phyloP scores from a whole-genome alignment of 2,888 invertebrate species.

The Lordiphosa fenestrarum region DNA sequence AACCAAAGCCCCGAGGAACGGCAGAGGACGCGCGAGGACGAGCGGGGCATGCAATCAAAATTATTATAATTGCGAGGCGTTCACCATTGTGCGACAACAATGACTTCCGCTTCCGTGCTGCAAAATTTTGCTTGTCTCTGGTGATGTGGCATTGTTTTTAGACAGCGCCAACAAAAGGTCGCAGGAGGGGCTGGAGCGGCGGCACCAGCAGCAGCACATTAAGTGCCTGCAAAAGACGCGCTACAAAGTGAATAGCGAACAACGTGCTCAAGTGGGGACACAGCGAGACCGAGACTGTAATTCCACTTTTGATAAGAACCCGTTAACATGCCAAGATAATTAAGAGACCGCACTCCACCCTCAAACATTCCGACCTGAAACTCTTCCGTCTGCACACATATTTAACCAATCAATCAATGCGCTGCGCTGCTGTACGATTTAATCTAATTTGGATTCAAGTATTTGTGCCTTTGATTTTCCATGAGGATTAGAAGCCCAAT shows the following conservation, averaged over 20 bases:
- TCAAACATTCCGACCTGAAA: not conserved
- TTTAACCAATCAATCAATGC: constrained; percentile 21
- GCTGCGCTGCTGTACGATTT: constrained; percentile 31
- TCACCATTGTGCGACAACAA: constrained; percentile 76
- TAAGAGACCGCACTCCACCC: not conserved
- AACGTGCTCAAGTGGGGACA: constrained; percentile 67
- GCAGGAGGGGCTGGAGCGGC: not conserved
- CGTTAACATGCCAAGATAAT: constrained; percentile 12
- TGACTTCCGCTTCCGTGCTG: constrained; percentile 77
- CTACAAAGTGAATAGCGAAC: constrained; percentile 54
- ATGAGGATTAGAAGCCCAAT: constrained; percentile 33
- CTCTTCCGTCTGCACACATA: not conserved
- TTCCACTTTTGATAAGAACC: constrained; percentile 2
- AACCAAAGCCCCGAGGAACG: constrained; percentile 41
- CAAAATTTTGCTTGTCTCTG: constrained; percentile 61
- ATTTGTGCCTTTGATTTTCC: constrained; percentile 33
- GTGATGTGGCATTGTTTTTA: constrained; percentile 58
- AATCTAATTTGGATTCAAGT: constrained; percentile 45
- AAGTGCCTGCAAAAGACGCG: constrained; percentile 72
- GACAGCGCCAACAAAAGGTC: constrained; percentile 38
- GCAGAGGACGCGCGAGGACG: not conserved
- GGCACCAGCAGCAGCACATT: constrained; percentile 47
- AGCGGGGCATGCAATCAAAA: constrained; percentile 68
- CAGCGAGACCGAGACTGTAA: constrained; percentile 14
- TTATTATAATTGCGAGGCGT: constrained; percentile 77